Evolutionary conservation across 2,113 vertebrate species (phyloP).

Genomic region (Antechinus flavipes): DNA sequence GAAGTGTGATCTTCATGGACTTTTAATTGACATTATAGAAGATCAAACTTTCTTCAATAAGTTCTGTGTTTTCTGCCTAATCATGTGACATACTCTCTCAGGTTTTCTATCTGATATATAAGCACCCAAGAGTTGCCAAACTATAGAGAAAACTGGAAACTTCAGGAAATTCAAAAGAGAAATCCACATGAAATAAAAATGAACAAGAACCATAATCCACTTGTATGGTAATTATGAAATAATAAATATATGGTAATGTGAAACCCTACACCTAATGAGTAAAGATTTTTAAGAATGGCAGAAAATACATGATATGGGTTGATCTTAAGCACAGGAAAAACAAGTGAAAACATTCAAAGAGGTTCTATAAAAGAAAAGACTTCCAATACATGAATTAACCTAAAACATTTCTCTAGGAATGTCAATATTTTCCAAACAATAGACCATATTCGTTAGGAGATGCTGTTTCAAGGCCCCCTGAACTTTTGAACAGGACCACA

Average conservation of each 20-base stretch:
- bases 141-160: neutral
- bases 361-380: rapidly evolving
- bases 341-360: neutral
- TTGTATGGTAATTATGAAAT: neutral
- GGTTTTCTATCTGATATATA: neutral
- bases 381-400: neutral
- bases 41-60: neutral
- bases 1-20: neutral
- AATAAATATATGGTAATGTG: neutral
- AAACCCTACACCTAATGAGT: neutral
- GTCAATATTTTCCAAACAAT: neutral
- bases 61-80: neutral
- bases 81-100: neutral
- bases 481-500: neutral
- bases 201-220: neutral
- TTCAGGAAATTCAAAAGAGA: neutral
- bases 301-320: neutral
- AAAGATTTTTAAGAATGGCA: neutral
- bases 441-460: neutral
- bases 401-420: neutral
- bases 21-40: neutral
- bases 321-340: neutral
- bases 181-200: neutral
- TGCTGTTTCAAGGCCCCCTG: neutral
- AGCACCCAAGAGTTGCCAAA: neutral